These are phyloP conservation scores for Catharus bicknelli DNA, from an alignment of 2,113 vertebrate species.

Conservation along the genomic window DNA sequence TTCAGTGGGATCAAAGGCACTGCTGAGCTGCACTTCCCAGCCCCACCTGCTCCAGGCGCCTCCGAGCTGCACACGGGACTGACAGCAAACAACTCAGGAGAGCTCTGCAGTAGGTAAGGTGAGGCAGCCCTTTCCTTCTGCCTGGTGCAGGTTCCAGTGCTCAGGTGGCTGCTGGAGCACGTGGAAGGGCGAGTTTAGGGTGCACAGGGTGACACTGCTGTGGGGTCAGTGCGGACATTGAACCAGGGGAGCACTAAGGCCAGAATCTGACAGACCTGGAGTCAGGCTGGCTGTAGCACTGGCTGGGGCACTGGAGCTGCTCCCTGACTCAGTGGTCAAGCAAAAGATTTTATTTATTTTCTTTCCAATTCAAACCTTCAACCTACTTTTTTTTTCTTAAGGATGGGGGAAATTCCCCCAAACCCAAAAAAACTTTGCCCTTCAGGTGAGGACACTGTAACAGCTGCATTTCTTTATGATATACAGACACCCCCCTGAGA, in stretches of 20 bases:
- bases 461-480: background rate
- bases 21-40: background rate
- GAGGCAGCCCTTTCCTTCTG: background rate
- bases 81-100: background rate
- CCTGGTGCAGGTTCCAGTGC: accelerated
- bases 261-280: accelerated
- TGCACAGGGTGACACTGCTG: accelerated
- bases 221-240: accelerated
- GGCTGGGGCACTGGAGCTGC: background rate
- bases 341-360: background rate
- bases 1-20: background rate
- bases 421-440: background rate
- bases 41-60: background rate
- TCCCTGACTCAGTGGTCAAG: accelerated
- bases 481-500: background rate
- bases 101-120: accelerated
- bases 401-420: accelerated
- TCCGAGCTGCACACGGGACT: background rate
- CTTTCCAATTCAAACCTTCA: background rate
- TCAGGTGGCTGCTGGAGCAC: background rate
- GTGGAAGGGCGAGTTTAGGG: background rate
- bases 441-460: background rate
- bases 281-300: background rate
- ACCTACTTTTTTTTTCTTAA: accelerated
- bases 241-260: accelerated